Evolutionary conservation across 2,113 vertebrate species (phyloP).

Genomic region (Lepus americanus): DNA sequence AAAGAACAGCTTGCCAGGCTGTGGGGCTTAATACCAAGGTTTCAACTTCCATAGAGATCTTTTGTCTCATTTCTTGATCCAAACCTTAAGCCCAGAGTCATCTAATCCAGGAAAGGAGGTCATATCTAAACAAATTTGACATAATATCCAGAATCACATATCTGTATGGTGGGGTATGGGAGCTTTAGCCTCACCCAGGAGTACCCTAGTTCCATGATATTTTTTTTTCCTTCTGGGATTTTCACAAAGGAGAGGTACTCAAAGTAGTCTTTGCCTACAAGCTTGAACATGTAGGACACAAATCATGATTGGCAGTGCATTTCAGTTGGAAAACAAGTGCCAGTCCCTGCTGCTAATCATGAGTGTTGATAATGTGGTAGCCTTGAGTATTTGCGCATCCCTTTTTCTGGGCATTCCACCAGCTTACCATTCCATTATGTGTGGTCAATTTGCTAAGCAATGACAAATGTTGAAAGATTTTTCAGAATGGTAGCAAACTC

Average conservation of each 20-base stretch:
- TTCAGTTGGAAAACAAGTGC: not conserved
- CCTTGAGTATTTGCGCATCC: not conserved
- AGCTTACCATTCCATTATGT: constrained; percentile 2
- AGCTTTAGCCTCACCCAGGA: not conserved
- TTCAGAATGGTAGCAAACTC: not conserved
- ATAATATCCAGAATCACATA: not conserved
- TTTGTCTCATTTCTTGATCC: not conserved
- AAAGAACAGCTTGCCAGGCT: not conserved
- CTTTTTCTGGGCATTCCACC: not conserved
- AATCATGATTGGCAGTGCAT: not conserved
- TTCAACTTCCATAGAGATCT: not conserved
- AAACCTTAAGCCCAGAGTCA: not conserved
- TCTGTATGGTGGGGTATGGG: rapidly evolving
- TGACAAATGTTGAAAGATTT: not conserved
- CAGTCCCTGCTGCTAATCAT: not conserved
- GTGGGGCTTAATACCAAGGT: not conserved
- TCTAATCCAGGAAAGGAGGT: not conserved
- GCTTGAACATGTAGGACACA: not conserved
- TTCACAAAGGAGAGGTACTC: not conserved
- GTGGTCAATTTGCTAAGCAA: not conserved
- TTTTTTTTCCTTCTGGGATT: rapidly evolving
- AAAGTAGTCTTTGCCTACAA: not conserved
- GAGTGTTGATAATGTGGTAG: not conserved
- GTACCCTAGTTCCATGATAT: not conserved
- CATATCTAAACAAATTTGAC: not conserved